Conservation (phyloP, 1,140 invertebrate genomes). For the Nasonia giraulti region DNA sequence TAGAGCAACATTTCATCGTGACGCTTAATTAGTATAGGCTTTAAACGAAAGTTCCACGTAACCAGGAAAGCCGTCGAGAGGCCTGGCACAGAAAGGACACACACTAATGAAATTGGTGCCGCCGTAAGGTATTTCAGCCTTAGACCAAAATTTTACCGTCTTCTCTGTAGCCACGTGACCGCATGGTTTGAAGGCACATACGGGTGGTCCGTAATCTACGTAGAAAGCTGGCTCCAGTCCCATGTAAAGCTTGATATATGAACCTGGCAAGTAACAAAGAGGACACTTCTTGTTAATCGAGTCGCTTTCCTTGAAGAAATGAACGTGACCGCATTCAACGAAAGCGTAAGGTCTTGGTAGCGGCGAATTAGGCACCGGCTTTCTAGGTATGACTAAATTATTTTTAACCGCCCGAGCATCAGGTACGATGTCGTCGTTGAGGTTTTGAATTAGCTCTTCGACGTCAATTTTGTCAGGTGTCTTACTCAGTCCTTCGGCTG, state of each 20-base stretch:
- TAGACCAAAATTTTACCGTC: slow-evolving; percentile 96
- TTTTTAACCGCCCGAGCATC: slow-evolving; percentile 85
- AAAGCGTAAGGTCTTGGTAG: slow-evolving; percentile 96
- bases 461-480: slow-evolving; percentile 95
- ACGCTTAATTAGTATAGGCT: not conserved
- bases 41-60: slow-evolving; percentile 78
- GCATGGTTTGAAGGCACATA: slow-evolving; percentile 97
- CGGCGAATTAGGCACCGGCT: slow-evolving; percentile 82
- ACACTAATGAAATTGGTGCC: slow-evolving; percentile 98
- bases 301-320: slow-evolving; percentile 93
- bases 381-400: slow-evolving; percentile 96
- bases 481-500: slow-evolving; percentile 93
- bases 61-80: slow-evolving; percentile 90
- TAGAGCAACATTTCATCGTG: not conserved
- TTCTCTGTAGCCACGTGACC: slow-evolving; percentile 98
- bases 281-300: slow-evolving; percentile 91
- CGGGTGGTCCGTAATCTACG: slow-evolving; percentile 91
- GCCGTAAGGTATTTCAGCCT: slow-evolving; percentile 96
- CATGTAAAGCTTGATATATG: slow-evolving; percentile 93
- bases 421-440: slow-evolving; percentile 97
- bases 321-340: slow-evolving; percentile 98
- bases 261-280: slow-evolving; percentile 90
- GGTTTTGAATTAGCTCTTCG: slow-evolving; percentile 97
- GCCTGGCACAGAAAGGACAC: slow-evolving; percentile 98
- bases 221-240: slow-evolving; percentile 98